Conservation (phyloP, 2,888 invertebrate genomes). For the Cataglyphis albicans region DNA sequence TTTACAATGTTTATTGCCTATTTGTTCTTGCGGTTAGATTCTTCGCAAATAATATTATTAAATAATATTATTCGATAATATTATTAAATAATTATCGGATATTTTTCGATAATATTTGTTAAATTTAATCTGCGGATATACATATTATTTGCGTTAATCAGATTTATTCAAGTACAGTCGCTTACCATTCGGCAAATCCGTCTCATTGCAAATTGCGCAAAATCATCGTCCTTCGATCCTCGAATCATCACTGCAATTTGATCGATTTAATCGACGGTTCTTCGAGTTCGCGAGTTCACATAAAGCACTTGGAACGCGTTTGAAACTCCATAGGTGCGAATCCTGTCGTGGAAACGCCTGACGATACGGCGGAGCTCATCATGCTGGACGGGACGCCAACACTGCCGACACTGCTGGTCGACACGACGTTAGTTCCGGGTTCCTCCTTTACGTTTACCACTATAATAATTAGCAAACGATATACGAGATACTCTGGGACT, state of each 20-base stretch:
- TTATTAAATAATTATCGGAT: slow-evolving; percentile 25
- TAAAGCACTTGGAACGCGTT: slow-evolving; percentile 82
- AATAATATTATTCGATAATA: slow-evolving; percentile 17
- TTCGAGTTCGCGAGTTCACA: slow-evolving; percentile 73
- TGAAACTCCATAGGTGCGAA: slow-evolving; percentile 82
- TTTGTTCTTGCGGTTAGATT: slow-evolving; percentile 7
- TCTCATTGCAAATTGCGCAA: slow-evolving; percentile 16
- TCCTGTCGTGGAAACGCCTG: slow-evolving; percentile 81
- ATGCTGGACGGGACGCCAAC: slow-evolving; percentile 80
- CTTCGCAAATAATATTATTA: slow-evolving; percentile 17
- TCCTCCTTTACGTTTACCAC: slow-evolving; percentile 84
- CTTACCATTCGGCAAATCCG: slow-evolving; percentile 32
- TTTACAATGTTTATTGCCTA: slow-evolving; percentile 1
- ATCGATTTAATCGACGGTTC: background rate
- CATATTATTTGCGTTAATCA: background rate
- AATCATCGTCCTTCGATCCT: background rate
- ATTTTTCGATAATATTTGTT: slow-evolving; percentile 24
- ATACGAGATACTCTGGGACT: background rate
- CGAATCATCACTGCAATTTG: background rate
- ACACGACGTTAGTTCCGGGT: slow-evolving; percentile 80
- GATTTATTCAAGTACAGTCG: background rate
- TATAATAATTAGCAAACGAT: slow-evolving; percentile 57
- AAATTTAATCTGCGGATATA: slow-evolving; percentile 24
- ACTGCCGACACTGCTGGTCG: slow-evolving; percentile 77
- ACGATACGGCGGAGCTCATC: slow-evolving; percentile 78